A percentile compares a stretch with the other conserved stretches of the same genome.
Evolutionary conservation across 1,140 invertebrate genomes (phyloP).

Genomic region (Zaprionus lachaisei): DNA sequence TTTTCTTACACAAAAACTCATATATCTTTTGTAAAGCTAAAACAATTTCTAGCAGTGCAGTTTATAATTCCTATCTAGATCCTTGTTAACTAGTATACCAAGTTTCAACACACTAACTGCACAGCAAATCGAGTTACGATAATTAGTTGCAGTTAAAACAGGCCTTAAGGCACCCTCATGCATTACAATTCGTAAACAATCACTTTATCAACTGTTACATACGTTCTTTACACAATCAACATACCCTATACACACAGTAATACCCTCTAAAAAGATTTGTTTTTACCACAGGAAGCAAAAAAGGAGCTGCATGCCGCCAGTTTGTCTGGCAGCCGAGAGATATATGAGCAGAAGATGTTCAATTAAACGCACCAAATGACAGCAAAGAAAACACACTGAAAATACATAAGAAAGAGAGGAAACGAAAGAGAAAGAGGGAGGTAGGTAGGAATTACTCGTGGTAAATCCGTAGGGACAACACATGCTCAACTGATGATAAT

Average conservation of each 20-base stretch:
- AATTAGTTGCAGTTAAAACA: neutral
- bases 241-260: neutral
- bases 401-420: neutral
- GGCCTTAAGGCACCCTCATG: too few relatives aligned
- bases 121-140: neutral
- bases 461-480: slow-evolving; percentile 9
- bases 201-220: neutral
- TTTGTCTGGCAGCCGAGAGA: slow-evolving; percentile 21
- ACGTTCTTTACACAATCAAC: neutral
- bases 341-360: slow-evolving; percentile 18
- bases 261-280: slow-evolving; percentile 10
- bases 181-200: neutral
- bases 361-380: slow-evolving; percentile 28
- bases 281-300: slow-evolving; percentile 25
- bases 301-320: slow-evolving; percentile 21
- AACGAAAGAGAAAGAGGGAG: neutral
- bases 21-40: neutral
- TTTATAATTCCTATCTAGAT: neutral
- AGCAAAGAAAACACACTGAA: neutral
- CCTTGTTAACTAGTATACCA: neutral
- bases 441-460: neutral
- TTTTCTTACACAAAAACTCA: neutral
- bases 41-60: neutral
- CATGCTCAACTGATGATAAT: neutral
- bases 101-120: neutral